Evolutionary conservation across 1,140 invertebrate genomes (phyloP), one percentile per base, ranked within the genome.

Genomic region (Sarcophaga bullata): DNA sequence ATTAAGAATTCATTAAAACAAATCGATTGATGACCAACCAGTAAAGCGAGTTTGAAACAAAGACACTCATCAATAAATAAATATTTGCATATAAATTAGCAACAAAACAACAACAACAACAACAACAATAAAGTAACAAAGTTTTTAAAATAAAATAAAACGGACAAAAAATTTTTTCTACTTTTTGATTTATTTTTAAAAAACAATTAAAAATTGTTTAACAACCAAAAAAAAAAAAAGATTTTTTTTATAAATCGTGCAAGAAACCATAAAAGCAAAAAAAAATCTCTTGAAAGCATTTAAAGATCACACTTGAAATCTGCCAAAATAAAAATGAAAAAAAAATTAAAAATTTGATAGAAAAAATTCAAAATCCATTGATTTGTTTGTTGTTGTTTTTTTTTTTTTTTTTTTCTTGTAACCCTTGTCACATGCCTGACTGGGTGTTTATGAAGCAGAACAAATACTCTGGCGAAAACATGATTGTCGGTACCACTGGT

Each of bases 1-100:
- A 58, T 58, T 58, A 58, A n/a, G 54, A 58, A 58, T 58, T 58
- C 54, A 58, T 58, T 58, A 58, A 58, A 58, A 58, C 6, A 58
- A 37, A 37, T 4, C 15, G 6, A 52, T 37, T 4, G 25, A 37
- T 37, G 25, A 37, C 25, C 25, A n/a, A n/a, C 54, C 54, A 58
- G 54, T 58, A 58, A n/a, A 0, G 54, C 54, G 54, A 58, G 54
- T 58, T 58, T 37, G 25, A 58, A 58, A 58, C 8, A 52, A 52
- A 52, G 50, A 15, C 54, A 52, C 50, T 10, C 8, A 52, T 58
- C 15, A n/a, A n/a, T 58, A 58, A 58, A 58, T 37, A 37, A 58
- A 58, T 58, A 58, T 58, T 58, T 58, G 54, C 54, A 58, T 58
- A 58, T 58, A 58, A 58, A 58, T 58, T 58, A 58, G 54, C 54